These are phyloP conservation scores for Arbacia lixula DNA, from an alignment of 53 echinoderm and acorn worm species.

Conservation along the genomic window DNA sequence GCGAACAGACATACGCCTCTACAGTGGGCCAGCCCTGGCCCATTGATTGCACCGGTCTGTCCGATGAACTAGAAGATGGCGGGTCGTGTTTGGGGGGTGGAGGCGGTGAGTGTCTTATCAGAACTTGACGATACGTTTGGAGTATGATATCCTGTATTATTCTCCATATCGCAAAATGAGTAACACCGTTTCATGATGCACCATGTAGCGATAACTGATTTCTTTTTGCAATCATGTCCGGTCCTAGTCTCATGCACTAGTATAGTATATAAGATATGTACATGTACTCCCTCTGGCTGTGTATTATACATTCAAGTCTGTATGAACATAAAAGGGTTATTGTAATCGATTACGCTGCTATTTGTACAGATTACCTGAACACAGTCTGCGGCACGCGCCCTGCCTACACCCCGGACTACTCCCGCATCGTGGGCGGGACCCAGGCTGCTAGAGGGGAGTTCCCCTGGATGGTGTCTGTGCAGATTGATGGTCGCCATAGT, in stretches of 20 bases:
- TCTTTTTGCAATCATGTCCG: too few relatives aligned
- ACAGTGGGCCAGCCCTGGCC: not conserved
- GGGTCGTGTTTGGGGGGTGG: not conserved
- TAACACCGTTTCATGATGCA: too few relatives aligned
- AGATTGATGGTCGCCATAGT: not conserved
- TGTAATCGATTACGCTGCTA: too few relatives aligned
- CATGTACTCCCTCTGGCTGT: too few relatives aligned
- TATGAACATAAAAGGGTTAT: too few relatives aligned
- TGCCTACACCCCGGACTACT: not conserved
- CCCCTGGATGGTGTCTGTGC: slow-evolving; percentile 55
- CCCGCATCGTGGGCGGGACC: slow-evolving; percentile 42
- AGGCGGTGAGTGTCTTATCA: not conserved
- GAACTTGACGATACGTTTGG: too few relatives aligned
- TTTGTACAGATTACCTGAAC: slow-evolving; percentile 14
- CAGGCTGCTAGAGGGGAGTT: slow-evolving; percentile 30
- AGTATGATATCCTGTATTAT: too few relatives aligned
- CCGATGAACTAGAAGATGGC: not conserved
- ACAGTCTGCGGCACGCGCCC: slow-evolving; percentile 15
- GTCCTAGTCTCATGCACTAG: too few relatives aligned
- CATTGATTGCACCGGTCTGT: not conserved
- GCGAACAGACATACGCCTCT: not conserved
- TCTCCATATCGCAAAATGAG: too few relatives aligned
- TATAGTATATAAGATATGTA: too few relatives aligned
- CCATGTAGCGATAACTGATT: too few relatives aligned
- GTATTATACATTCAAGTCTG: too few relatives aligned